Base-by-base conservation (phyloP, 2,113 vertebrate species). In the Dicentrarchus labrax region DNA sequence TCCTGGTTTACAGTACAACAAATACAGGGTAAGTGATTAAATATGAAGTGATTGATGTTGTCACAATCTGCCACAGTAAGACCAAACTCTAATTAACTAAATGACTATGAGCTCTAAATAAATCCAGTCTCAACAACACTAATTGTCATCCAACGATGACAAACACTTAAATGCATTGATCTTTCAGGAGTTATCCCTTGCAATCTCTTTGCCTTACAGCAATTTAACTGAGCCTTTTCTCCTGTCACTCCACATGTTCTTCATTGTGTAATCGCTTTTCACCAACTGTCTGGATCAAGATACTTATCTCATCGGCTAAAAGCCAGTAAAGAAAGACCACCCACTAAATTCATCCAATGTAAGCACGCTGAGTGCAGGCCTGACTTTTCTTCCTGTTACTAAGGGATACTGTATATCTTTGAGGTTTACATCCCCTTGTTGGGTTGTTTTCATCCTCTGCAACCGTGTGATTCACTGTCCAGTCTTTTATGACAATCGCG, bases 191-290 rank as follows among this genome's bases (percentile, higher is more conserved):
- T 72, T 86, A 83, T 82, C 78, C 21, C 45, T 38, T 51, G 43
- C 24, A 43, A 77, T 90, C 86, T 71, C 59, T 24, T 41, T 65
- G 69, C 76, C 61, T 70, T 30, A 9, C 43, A 68, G 78, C 65
- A 30, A 12, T 82, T 71, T 67, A 36, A 17, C 81, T 45, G 43
- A 83, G 71, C 78, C 74, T 84, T 91, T 86, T 87, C 72, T 89
- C 48, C 84, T 16, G 65, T 94, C 89, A 87, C 56, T 90, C 78
- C 66, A 66, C 80, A 82, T 84, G 80, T 70, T 82, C 87, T 61
- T 90, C 80, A 76, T 50, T 79, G 84, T 83, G 76, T 83, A 85
- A 83, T 85, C 43, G 39, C 85, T 78, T 82, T 86, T 78, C 80
- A 84, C 72, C 3, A n/a, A 74, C 72, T 65, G 51, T 72, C 86